Conservation (phyloP, 2,797 vertebrate species). For the Philypnodon macrostomus region DNA sequence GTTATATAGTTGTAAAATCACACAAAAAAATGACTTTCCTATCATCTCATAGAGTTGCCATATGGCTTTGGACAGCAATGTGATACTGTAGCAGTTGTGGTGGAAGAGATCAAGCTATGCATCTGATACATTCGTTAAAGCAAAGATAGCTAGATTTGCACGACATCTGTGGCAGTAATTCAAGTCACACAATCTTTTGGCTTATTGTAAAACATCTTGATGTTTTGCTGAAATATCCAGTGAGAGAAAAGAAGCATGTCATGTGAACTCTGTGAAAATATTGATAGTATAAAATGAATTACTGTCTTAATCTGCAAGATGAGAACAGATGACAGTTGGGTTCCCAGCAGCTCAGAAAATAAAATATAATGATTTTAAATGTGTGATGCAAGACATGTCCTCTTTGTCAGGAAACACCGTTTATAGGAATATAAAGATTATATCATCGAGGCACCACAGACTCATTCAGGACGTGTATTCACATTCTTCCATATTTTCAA, state of each 20-base stretch:
- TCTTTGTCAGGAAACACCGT: conserved; percentile 53
- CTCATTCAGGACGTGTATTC: conserved; percentile 40
- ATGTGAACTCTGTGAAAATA: conserved; percentile 55
- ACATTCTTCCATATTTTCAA: conserved; percentile 39
- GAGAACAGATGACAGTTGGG: conserved; percentile 53
- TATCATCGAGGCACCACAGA: conserved; percentile 49
- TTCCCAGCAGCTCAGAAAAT: conserved; percentile 28
- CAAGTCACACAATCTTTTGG: conserved; percentile 38
- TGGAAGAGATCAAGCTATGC: conserved; percentile 17
- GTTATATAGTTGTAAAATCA: no score
- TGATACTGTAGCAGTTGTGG: conserved; percentile 17
- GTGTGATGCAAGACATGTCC: conserved; percentile 24
- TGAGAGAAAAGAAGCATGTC: conserved; percentile 31
- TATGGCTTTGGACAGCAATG: conserved; percentile 25
- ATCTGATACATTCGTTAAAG: conserved; percentile 28
- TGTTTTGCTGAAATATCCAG: conserved; percentile 49
- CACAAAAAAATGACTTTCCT: no score
- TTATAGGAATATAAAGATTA: conserved; percentile 51
- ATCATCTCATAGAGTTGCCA: no score
- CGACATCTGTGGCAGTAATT: conserved; percentile 61
- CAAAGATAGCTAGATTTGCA: conserved; percentile 27
- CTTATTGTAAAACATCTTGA: conserved; percentile 35
- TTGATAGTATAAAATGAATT: conserved; percentile 48
- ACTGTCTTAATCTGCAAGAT: conserved; percentile 30
- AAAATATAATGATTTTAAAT: conserved; percentile 33